Conservation (phyloP, 2,113 vertebrate genomes). For the Callopanchax toddi region DNA sequence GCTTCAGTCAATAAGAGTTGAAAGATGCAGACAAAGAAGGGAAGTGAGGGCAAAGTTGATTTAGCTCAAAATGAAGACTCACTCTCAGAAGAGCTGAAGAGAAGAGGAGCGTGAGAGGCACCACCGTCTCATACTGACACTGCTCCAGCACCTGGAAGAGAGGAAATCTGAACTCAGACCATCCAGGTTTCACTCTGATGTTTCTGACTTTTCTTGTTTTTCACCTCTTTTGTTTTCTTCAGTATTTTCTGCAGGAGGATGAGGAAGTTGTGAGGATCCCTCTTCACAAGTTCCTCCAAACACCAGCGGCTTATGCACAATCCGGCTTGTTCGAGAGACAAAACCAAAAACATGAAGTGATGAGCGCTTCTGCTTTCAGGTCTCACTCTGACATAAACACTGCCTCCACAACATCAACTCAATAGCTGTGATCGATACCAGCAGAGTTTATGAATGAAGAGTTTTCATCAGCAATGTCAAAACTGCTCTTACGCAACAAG, state of each 20-base stretch:
- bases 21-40: no score
- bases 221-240: constrained; percentile 87
- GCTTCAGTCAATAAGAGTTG: no score
- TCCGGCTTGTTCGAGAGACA: constrained; percentile 78
- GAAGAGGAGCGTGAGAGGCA: constrained; percentile 89
- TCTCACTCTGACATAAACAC: constrained; percentile 13
- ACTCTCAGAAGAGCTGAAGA: constrained; percentile 89
- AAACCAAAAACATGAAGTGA: constrained; percentile 4
- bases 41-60: no score
- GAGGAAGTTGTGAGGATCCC: constrained; percentile 88
- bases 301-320: constrained; percentile 96
- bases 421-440: not conserved
- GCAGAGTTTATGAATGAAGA: not conserved
- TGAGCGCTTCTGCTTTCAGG: constrained; percentile 45
- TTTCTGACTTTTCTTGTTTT: not conserved
- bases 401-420: not conserved
- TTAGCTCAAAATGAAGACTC: no score
- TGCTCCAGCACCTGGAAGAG: constrained; percentile 84
- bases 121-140: constrained; percentile 86
- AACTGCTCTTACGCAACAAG: not conserved
- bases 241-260: constrained; percentile 93
- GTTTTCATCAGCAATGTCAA: not conserved
- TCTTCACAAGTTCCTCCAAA: constrained; percentile 92
- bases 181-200: not conserved
- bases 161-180: not conserved